Evolutionary conservation across 1,140 invertebrate species (phyloP), one percentile per base, ranked within the genome.

Genomic region (Drosophila ogumai): DNA sequence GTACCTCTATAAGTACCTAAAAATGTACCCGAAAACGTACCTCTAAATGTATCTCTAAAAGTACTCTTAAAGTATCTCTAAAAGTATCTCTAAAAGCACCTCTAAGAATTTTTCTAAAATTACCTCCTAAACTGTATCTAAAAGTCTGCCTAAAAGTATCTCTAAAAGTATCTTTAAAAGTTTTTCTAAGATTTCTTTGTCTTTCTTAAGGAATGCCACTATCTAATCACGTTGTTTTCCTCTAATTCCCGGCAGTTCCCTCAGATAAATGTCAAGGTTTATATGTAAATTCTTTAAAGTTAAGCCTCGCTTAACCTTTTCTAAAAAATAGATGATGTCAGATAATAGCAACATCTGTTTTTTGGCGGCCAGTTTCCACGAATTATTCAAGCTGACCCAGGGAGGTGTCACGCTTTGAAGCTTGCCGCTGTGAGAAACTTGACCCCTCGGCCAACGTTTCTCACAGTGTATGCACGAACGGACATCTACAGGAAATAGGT

Each of bases 401-500:
- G 54, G 38, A 72, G 71, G 40, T 59, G 55, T 54, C 64, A 54
- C 17, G 19, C 61, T 66, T 67, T 58, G 41, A 36, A 49, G 46
- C 34, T 41, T 9, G 13, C 44, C 50, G 49, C 28, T 19, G 32
- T 56, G 66, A 28, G 47, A 69, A 54, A 69, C 52, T 22, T 36
- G 19, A 22, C 22, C 47, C 32, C 19, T 1, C 19, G 15, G 12
- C 25, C 4, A 31, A 10, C 6, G 31, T 78, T 79, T 79, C 52
- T 72, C 52, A 68, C 66, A 79, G 76, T 79, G 75, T 79, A 79
- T 41, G 67, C 67, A 52, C 54, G 67, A 64, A 76, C 46, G 74
- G 54, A 71, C 58, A 79, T 79, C 56, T 52, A 79, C 76, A 79
- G 76, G 76, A 79, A 79, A 63, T 79, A 65, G 75, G 75, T 78